Conservation (phyloP, 2,113 vertebrate genomes). For the Rana temporaria region DNA sequence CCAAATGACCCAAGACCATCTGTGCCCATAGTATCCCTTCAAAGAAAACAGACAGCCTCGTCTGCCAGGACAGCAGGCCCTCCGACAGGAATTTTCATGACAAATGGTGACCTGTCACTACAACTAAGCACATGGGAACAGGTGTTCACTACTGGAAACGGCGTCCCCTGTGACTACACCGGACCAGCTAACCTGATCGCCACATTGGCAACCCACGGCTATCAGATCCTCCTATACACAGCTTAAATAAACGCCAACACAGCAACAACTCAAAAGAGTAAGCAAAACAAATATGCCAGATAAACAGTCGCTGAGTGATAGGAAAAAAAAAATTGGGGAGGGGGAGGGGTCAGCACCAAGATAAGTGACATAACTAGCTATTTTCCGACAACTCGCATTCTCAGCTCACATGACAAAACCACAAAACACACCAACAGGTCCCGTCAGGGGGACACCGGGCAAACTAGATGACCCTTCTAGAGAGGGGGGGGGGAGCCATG, state of each 20-base stretch:
- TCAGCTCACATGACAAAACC: constrained; percentile 9
- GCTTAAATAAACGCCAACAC: neutral
- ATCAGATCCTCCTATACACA: neutral
- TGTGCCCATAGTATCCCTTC: constrained; percentile 18
- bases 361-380: constrained; percentile 5
- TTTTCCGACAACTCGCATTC: neutral
- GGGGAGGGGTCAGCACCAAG: constrained; percentile 21
- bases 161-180: neutral
- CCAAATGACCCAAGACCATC: constrained; percentile 37
- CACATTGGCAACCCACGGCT: too few relatives aligned
- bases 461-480: neutral
- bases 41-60: constrained; percentile 23
- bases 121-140: constrained; percentile 15
- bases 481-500: neutral
- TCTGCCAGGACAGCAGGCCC: constrained; percentile 47
- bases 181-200: neutral
- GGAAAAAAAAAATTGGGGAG: neutral
- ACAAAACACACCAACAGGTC: neutral
- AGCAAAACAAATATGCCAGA: neutral
- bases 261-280: neutral
- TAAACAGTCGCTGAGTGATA: neutral
- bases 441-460: neutral
- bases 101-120: constrained; percentile 7
- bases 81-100: constrained; percentile 31
- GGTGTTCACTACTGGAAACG: constrained; percentile 8